phyloP scores from a whole-genome alignment of 2,797 vertebrate genomes.

The Margarornis squamiger region DNA sequence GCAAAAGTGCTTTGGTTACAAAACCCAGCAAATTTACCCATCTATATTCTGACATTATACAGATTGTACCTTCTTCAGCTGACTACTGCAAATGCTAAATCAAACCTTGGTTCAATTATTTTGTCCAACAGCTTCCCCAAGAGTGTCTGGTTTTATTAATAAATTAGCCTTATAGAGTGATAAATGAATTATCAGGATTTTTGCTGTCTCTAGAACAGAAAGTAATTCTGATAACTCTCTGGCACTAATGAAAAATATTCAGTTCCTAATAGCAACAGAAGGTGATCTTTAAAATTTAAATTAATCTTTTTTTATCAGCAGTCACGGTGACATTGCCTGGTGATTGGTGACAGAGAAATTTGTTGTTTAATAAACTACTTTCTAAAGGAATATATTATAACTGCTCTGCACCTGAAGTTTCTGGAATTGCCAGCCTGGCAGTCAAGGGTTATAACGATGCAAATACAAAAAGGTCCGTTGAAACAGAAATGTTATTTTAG shows the following conservation, averaged over 20 bases:
- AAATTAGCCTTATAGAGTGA: background rate
- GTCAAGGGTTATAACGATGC: background rate
- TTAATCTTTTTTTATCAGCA: conserved; percentile 35
- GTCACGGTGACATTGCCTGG: conserved; percentile 12
- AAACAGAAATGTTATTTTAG: background rate
- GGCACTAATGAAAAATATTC: conserved; percentile 30
- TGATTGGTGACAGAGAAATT: background rate
- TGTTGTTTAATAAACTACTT: conserved; percentile 36
- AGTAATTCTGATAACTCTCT: background rate
- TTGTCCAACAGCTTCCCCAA: background rate
- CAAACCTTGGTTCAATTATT: background rate
- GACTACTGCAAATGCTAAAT: background rate
- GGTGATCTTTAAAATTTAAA: conserved; percentile 45
- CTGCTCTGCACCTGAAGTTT: background rate
- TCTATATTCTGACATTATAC: background rate
- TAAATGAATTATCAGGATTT: conserved; percentile 6
- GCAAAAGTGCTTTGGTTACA: background rate
- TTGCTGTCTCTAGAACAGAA: background rate
- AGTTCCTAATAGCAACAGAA: conserved; percentile 57
- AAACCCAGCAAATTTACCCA: background rate
- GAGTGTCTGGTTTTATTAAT: conserved; percentile 19
- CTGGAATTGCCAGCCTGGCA: background rate
- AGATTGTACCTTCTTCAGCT: background rate
- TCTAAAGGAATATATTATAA: background rate
- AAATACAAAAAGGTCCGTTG: background rate